Evolutionary conservation across 2,888 invertebrate genomes (phyloP).

Genomic region (Lathronympha strigana): DNA sequence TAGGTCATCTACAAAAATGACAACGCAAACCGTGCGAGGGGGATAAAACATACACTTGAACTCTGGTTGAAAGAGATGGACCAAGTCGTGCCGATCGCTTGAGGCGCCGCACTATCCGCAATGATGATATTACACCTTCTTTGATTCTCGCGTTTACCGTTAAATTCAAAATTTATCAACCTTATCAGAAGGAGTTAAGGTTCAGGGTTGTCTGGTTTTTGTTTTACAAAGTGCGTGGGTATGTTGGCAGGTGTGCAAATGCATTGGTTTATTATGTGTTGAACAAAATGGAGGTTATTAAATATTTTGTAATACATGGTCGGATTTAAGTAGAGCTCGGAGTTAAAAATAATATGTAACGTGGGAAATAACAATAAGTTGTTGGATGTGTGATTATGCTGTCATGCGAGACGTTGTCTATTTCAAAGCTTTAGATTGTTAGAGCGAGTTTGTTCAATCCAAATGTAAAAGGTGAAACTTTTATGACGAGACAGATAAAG

Average conservation of each 20-base stretch:
- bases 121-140: slow-evolving; percentile 68
- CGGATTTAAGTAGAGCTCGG: slow-evolving; percentile 44
- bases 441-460: slow-evolving; percentile 1
- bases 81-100: slow-evolving; percentile 61
- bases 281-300: slow-evolving; percentile 70
- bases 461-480: not conserved
- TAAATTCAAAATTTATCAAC: slow-evolving; percentile 47
- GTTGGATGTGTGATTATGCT: slow-evolving; percentile 28
- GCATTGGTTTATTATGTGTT: slow-evolving; percentile 74
- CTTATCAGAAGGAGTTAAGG: slow-evolving; percentile 54
- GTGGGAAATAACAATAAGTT: slow-evolving; percentile 35
- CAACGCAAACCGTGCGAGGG: slow-evolving; percentile 62
- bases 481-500: not conserved
- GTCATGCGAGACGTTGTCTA: slow-evolving; percentile 14
- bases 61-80: slow-evolving; percentile 51
- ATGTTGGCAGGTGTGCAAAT: slow-evolving; percentile 54
- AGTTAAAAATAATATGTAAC: slow-evolving; percentile 31
- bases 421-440: slow-evolving; percentile 6
- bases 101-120: slow-evolving; percentile 66
- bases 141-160: slow-evolving; percentile 53
- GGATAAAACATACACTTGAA: slow-evolving; percentile 48
- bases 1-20: slow-evolving; percentile 79
- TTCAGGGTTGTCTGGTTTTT: slow-evolving; percentile 34
- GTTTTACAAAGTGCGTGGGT: slow-evolving; percentile 42
- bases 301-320: slow-evolving; percentile 59